Conservation (phyloP, 2,888 invertebrate species). For the Uloborus plumipes region DNA sequence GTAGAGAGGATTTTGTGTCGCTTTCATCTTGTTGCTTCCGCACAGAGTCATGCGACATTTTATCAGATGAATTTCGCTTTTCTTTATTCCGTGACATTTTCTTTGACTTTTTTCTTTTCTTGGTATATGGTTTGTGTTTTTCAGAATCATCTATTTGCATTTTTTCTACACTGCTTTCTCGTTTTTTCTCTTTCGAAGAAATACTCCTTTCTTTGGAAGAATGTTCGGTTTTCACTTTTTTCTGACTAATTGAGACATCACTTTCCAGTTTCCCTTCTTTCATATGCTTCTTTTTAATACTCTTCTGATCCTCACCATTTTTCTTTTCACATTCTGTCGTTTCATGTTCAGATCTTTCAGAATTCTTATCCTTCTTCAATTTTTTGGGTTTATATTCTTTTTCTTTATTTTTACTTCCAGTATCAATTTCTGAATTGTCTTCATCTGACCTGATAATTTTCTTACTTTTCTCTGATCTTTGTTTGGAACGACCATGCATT, state of each 20-base stretch:
- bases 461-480: slow-evolving; percentile 50
- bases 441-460: slow-evolving; percentile 63
- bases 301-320: slow-evolving; percentile 27
- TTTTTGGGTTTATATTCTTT: slow-evolving; percentile 64
- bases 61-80: slow-evolving; percentile 41
- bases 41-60: slow-evolving; percentile 20
- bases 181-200: slow-evolving; percentile 67
- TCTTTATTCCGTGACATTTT: slow-evolving; percentile 65
- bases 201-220: slow-evolving; percentile 21
- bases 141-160: slow-evolving; percentile 53
- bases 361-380: slow-evolving; percentile 49
- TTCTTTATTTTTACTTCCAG: slow-evolving; percentile 60
- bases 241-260: slow-evolving; percentile 24
- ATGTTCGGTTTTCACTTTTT: slow-evolving; percentile 39
- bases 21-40: slow-evolving; percentile 39
- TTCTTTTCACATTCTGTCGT: slow-evolving; percentile 38
- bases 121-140: slow-evolving; percentile 59
- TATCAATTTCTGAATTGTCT: slow-evolving; percentile 66
- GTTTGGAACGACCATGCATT: slow-evolving; percentile 22
- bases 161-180: slow-evolving; percentile 42
- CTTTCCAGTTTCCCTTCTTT: slow-evolving; percentile 46
- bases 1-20: slow-evolving; percentile 40
- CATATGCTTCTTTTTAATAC: slow-evolving; percentile 40
- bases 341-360: slow-evolving; percentile 48
- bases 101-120: slow-evolving; percentile 66